Percentiles rank a stretch among this genome's conserved stretches.
Evolutionary conservation across 2,888 invertebrate genomes (phyloP).

Genomic region (Catocala nupta): DNA sequence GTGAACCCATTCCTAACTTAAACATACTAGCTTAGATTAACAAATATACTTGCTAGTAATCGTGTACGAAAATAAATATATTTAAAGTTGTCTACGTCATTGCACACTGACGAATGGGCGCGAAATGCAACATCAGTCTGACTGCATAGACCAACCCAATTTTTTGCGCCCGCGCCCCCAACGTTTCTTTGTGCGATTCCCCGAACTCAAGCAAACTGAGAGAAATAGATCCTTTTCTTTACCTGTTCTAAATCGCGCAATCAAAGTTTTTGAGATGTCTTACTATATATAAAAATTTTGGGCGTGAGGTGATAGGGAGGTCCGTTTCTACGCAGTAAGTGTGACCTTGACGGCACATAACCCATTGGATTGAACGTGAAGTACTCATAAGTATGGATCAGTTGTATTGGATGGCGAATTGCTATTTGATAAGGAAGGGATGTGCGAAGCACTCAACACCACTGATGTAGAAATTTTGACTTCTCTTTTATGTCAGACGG

Average conservation of each 20-base stretch:
- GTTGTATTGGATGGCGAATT: slow-evolving; percentile 60
- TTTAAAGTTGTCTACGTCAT: not conserved
- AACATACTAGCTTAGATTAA: too few relatives aligned
- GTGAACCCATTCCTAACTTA: too few relatives aligned
- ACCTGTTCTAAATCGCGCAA: slow-evolving; percentile 70
- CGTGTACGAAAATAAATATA: too few relatives aligned
- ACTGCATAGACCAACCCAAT: not conserved
- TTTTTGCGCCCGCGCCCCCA: slow-evolving; percentile 33
- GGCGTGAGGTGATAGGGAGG: slow-evolving; percentile 52
- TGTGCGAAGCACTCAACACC: slow-evolving; percentile 76
- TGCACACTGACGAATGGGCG: not conserved
- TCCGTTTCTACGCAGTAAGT: slow-evolving; percentile 82
- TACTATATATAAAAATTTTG: slow-evolving; percentile 49
- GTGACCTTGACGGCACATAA: slow-evolving; percentile 57
- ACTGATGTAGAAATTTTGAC: slow-evolving; percentile 83
- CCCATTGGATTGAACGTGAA: slow-evolving; percentile 71
- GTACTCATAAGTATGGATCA: slow-evolving; percentile 71
- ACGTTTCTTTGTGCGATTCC: slow-evolving; percentile 10
- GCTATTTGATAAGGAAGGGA: slow-evolving; percentile 75
- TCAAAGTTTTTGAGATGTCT: slow-evolving; percentile 57
- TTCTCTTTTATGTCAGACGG: slow-evolving; percentile 65
- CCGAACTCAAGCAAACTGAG: slow-evolving; percentile 17
- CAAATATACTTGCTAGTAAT: too few relatives aligned
- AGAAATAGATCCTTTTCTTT: slow-evolving; percentile 62
- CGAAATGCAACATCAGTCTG: not conserved